A percentile compares a stretch with the other conserved stretches of the same genome.
Conservation (phyloP, 92 coral and sea anemone genomes). For the Zoanthus sansibaricus region DNA sequence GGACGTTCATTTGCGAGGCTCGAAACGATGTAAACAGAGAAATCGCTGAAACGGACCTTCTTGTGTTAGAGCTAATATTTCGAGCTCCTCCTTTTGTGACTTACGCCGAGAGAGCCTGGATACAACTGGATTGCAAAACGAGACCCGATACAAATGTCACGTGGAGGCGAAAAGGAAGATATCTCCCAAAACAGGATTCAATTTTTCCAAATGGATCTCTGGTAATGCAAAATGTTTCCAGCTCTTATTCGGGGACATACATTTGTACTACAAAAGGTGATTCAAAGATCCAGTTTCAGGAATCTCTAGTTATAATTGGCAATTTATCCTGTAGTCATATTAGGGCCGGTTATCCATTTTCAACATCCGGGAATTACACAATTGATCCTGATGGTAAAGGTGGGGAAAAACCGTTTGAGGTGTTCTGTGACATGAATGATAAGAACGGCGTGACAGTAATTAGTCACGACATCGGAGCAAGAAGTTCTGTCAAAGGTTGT, state of each 20-base stretch:
- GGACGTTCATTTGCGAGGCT: constrained; percentile 8
- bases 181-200: not conserved
- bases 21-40: constrained; percentile 5
- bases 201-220: constrained; percentile 6
- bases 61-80: not conserved
- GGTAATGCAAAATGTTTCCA: not conserved
- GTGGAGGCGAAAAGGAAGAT: constrained; percentile 5
- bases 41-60: constrained; percentile 19
- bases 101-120: constrained; percentile 3
- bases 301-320: constrained; percentile 16
- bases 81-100: constrained; percentile 10
- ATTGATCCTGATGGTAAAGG: constrained; percentile 45
- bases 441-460: constrained; percentile 31
- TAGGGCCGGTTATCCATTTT: not conserved
- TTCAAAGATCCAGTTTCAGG: not conserved
- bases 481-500: no score
- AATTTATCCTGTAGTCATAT: constrained; percentile 33
- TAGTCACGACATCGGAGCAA: constrained; percentile 15
- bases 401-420: constrained; percentile 25
- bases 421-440: constrained; percentile 52
- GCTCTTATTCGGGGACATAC: constrained; percentile 10
- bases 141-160: not conserved
- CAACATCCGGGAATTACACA: constrained; percentile 17
- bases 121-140: constrained; percentile 27
- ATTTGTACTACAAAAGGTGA: not conserved